Base-by-base conservation (phyloP, 1,140 invertebrate species). In the Bombus consobrinus region DNA sequence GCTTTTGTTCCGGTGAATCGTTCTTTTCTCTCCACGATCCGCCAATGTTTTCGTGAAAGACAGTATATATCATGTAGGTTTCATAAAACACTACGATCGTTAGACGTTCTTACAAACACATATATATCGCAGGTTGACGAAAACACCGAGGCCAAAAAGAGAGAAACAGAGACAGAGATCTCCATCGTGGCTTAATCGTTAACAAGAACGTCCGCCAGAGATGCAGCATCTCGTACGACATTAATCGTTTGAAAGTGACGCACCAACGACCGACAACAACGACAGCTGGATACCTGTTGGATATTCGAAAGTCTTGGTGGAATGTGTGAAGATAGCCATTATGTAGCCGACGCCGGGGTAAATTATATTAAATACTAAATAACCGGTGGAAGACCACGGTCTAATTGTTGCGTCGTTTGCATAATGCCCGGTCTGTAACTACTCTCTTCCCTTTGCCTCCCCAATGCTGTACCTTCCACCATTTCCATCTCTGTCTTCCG, bases 391-490 rank as follows among this genome's bases (percentile, higher is more conserved):
- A 92, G 89, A 92, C 89, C 90, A 87, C 89, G 89, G 80, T 94
- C 91, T 94, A 94, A 95, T 95, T 95, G 93, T 94, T 92, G 90
- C 88, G 88, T 93, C 91, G 91, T 95, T 95, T 94, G 93, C 94
- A 94, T 94, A 94, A 94, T 94, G 89, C 90, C 89, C 81, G 91
- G 81, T 92, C 91, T 91, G 81, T 85, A 87, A 91, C 88, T 83
- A 69, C 85, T 90, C 81, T 88, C 75, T 85, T 87, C 81, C 74
- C 79, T 88, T 76, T 88, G 34, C 81, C 32, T 66, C 25, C 41
- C 34, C 34, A 13, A n/a, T 69, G 79, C 47, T 53, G 22, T 64
- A 13, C 74, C 79, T n/a, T 47, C 64, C 75, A 62, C 68, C 74
- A 57, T 64, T 28, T 74, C 77, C 59, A 53, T 53, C 68, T 85